Evolutionary conservation across 2,113 vertebrate genomes (phyloP).

Genomic region (Lontra canadensis): DNA sequence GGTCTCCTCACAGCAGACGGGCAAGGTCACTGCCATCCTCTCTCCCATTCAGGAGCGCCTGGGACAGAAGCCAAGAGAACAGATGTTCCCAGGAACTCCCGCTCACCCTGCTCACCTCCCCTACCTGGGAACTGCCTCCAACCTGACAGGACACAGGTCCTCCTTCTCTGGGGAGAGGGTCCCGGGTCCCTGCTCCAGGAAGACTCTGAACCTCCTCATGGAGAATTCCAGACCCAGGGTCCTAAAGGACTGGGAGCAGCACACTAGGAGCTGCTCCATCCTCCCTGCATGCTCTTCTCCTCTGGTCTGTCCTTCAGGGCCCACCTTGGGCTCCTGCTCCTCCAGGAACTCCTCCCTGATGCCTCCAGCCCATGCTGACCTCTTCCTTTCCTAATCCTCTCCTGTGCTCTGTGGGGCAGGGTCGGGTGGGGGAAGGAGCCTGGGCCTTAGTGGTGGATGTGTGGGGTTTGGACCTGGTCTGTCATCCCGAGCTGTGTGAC

Average conservation of each 20-base stretch:
- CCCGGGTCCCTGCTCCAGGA: background rate
- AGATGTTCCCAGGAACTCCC: background rate
- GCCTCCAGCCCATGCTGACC: background rate
- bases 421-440: background rate
- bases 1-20: background rate
- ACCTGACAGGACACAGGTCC: rapidly evolving
- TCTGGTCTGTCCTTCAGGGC: background rate
- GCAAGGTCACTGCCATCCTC: background rate
- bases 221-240: background rate
- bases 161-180: background rate
- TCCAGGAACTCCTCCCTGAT: background rate
- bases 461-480: background rate
- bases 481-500: background rate
- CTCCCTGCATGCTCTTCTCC: background rate
- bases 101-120: background rate
- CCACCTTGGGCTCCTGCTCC: background rate
- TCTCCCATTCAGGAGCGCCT: background rate
- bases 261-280: rapidly evolving
- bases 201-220: background rate
- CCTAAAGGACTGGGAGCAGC: background rate
- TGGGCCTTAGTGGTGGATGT: background rate
- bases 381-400: background rate
- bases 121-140: background rate
- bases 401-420: background rate
- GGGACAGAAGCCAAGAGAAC: background rate